These are phyloP conservation scores for Labeo catla DNA, from an alignment of 2,113 vertebrate genomes.

Conservation along the genomic window DNA sequence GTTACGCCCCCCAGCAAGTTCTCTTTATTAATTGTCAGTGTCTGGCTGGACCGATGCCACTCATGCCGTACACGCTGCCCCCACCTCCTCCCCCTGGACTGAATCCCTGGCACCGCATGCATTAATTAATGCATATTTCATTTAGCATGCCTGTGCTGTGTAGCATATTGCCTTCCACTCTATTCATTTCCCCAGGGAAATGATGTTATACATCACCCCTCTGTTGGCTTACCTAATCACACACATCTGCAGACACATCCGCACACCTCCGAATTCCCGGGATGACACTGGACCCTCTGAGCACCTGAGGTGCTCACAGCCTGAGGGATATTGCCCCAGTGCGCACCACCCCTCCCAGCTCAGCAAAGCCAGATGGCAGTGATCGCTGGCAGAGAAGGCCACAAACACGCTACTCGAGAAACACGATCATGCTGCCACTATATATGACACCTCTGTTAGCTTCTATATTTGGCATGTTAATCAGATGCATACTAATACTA, in stretches of 20 bases:
- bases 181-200: neutral
- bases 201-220: slow-evolving; percentile 36
- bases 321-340: neutral
- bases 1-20: neutral
- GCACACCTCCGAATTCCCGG: slow-evolving; percentile 35
- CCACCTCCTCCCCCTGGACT: neutral
- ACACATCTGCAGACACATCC: neutral
- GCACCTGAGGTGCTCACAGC: slow-evolving; percentile 45
- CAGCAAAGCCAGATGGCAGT: slow-evolving; percentile 41
- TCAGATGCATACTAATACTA: neutral
- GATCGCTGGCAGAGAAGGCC: slow-evolving; percentile 1
- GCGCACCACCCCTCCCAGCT: neutral
- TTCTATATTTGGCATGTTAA: slow-evolving; percentile 2
- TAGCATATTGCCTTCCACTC: slow-evolving; percentile 33
- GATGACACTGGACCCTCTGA: slow-evolving; percentile 30
- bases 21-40: slow-evolving; percentile 44
- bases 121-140: slow-evolving; percentile 55
- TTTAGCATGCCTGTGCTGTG: slow-evolving; percentile 34
- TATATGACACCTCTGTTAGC: neutral
- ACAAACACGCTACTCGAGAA: neutral
- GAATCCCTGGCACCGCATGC: slow-evolving; percentile 8
- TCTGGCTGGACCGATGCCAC: slow-evolving; percentile 32
- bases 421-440: slow-evolving; percentile 3
- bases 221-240: slow-evolving; percentile 11
- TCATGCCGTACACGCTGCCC: neutral